Conservation (phyloP, 2,797 vertebrate genomes). For the Kryptolebias ocellatus region DNA sequence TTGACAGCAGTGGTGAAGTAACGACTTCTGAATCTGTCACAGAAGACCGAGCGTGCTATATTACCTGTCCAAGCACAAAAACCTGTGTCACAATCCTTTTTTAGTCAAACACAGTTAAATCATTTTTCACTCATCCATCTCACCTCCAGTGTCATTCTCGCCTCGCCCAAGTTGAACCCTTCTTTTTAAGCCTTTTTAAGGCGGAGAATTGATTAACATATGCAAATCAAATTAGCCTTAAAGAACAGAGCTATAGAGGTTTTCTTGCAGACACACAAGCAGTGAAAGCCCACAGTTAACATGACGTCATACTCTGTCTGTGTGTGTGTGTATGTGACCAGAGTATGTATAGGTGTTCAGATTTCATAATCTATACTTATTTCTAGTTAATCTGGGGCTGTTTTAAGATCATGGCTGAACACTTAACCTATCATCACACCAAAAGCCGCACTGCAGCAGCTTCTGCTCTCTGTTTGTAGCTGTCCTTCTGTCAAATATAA, state of each 20-base stretch:
- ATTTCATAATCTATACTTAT: conserved; percentile 23
- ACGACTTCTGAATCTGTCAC: conserved; percentile 21
- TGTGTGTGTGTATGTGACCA: conserved; percentile 22
- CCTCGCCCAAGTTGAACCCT: background rate
- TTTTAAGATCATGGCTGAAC: conserved; percentile 44
- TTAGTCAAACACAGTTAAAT: conserved; percentile 28
- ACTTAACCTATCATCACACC: conserved; percentile 59
- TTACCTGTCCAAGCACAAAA: conserved; percentile 25
- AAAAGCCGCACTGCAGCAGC: conserved; percentile 79
- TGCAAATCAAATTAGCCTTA: conserved; percentile 41
- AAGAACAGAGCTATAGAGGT: conserved; percentile 34
- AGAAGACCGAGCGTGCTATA: conserved; percentile 26
- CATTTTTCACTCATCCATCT: conserved; percentile 30
- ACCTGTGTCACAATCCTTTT: conserved; percentile 42
- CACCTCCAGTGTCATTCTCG: background rate
- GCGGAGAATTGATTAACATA: conserved; percentile 33
- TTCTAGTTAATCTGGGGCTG: conserved; percentile 40
- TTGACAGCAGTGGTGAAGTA: conserved; percentile 39
- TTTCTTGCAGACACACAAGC: conserved; percentile 41
- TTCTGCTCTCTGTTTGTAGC: conserved; percentile 35
- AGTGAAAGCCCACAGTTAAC: conserved; percentile 25
- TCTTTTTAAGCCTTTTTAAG: conserved; percentile 16
- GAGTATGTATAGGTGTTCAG: conserved; percentile 13
- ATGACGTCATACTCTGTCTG: conserved; percentile 26
- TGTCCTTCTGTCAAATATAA: conserved; percentile 52